Evolutionary conservation across 2,888 invertebrate genomes (phyloP).

Genomic region (Hypomecis atomaria): DNA sequence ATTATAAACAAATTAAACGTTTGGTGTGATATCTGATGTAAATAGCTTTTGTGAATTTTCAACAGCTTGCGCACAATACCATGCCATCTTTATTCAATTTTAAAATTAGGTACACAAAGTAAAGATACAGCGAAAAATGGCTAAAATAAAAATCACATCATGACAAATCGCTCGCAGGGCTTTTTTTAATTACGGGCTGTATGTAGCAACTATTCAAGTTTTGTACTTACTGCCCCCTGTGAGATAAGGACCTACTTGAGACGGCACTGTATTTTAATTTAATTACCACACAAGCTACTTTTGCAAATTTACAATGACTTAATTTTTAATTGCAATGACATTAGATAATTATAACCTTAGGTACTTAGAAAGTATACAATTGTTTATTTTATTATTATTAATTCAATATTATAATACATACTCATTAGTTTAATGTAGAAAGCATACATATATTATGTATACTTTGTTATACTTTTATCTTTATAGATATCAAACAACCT

Average conservation of each 20-base stretch:
- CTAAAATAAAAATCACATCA: neutral
- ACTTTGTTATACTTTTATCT: no score
- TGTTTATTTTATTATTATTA: neutral
- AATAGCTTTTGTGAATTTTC: conserved; percentile 36
- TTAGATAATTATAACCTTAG: no score
- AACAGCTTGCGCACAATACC: conserved; percentile 41
- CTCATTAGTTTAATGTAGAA: neutral
- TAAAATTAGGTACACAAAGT: conserved; percentile 5
- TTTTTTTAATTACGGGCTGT: neutral
- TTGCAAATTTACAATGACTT: neutral
- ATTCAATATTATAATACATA: neutral
- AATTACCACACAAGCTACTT: neutral
- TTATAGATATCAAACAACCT: neutral
- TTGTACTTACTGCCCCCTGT: neutral
- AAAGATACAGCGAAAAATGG: neutral
- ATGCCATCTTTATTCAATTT: conserved; percentile 28
- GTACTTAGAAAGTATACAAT: neutral
- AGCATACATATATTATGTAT: neutral
- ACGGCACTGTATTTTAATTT: neutral
- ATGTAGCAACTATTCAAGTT: neutral
- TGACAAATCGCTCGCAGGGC: neutral
- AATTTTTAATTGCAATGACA: no score
- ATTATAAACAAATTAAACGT: conserved; percentile 10
- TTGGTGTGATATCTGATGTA: conserved; percentile 26
- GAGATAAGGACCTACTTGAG: neutral